These are phyloP conservation scores for Torymus tubicola DNA, from an alignment of 2,888 invertebrate genomes.

Conservation along the genomic window DNA sequence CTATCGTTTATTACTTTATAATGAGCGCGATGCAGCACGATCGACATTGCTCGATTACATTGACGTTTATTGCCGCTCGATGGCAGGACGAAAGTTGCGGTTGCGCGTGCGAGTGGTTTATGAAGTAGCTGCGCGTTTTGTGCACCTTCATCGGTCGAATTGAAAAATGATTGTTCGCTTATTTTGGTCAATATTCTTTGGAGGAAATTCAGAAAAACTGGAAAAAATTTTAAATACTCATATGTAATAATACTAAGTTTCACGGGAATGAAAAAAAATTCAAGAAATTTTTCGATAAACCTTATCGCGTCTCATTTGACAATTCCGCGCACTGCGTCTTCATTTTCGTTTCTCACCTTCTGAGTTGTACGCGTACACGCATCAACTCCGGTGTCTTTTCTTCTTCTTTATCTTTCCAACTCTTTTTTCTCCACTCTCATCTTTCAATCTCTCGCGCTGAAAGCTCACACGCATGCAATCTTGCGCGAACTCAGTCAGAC, in stretches of 20 bases:
- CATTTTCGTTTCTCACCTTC: slow-evolving; percentile 4
- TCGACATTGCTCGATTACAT: too few relatives aligned
- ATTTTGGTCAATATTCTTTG: too few relatives aligned
- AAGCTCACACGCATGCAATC: slow-evolving; percentile 43
- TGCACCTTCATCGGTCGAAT: not conserved
- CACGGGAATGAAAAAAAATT: not conserved
- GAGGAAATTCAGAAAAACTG: too few relatives aligned
- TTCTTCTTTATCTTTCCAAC: not conserved
- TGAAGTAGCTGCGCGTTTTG: not conserved
- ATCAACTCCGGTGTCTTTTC: slow-evolving; percentile 19
- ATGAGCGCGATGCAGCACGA: too few relatives aligned
- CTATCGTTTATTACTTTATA: too few relatives aligned
- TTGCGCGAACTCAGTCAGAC: slow-evolving; percentile 27
- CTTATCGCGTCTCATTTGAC: slow-evolving; percentile 48
- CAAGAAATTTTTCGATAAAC: slow-evolving; percentile 34
- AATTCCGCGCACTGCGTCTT: slow-evolving; percentile 24
- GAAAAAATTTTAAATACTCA: not conserved
- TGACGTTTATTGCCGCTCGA: too few relatives aligned
- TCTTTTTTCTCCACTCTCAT: slow-evolving; percentile 41
- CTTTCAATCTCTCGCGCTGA: slow-evolving; percentile 47
- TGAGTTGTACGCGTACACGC: not conserved
- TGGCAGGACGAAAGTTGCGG: too few relatives aligned
- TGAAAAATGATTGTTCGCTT: too few relatives aligned
- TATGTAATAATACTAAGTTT: not conserved
- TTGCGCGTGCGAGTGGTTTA: not conserved